Evolutionary conservation across 2,888 invertebrate species (phyloP).

Genomic region (Matsumyia berberina): DNA sequence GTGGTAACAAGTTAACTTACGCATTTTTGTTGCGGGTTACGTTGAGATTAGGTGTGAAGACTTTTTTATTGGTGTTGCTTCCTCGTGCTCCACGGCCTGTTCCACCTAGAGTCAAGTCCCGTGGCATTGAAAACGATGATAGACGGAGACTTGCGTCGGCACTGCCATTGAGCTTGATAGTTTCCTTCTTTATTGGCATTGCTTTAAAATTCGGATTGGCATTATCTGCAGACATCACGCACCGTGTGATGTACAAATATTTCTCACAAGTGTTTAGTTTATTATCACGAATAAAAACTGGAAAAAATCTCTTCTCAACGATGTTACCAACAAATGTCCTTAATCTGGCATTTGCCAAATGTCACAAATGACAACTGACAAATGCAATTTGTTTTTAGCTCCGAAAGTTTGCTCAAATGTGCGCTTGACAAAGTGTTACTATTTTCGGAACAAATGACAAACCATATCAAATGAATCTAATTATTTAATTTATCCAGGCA

Average conservation of each 20-base stretch:
- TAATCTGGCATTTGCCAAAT: conserved; percentile 35
- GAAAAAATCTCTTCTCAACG: not conserved
- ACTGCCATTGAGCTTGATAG: conserved; percentile 77
- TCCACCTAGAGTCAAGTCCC: conserved; percentile 86
- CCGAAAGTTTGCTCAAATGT: not conserved
- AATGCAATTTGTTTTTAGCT: conserved; percentile 7
- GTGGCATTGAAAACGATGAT: conserved; percentile 85
- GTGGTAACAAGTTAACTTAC: conserved; percentile 79
- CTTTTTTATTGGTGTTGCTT: conserved; percentile 85
- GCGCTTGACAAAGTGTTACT: not conserved
- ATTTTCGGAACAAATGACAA: conserved; percentile 2
- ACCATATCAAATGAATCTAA: not conserved
- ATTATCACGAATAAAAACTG: not conserved
- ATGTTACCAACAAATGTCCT: conserved; percentile 32
- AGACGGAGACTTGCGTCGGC: conserved; percentile 80
- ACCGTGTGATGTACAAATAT: not conserved
- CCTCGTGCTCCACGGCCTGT: conserved; percentile 73
- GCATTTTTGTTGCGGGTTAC: conserved; percentile 86
- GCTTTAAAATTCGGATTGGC: conserved; percentile 78
- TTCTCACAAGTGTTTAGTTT: not conserved
- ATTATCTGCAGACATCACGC: conserved; percentile 76
- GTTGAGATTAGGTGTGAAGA: conserved; percentile 87
- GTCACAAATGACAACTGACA: conserved; percentile 37
- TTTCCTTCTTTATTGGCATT: conserved; percentile 63
- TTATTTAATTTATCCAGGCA: not conserved